These are phyloP conservation scores for Polylopha cassiicola DNA, from an alignment of 2,888 invertebrate genomes.

Conservation along the genomic window DNA sequence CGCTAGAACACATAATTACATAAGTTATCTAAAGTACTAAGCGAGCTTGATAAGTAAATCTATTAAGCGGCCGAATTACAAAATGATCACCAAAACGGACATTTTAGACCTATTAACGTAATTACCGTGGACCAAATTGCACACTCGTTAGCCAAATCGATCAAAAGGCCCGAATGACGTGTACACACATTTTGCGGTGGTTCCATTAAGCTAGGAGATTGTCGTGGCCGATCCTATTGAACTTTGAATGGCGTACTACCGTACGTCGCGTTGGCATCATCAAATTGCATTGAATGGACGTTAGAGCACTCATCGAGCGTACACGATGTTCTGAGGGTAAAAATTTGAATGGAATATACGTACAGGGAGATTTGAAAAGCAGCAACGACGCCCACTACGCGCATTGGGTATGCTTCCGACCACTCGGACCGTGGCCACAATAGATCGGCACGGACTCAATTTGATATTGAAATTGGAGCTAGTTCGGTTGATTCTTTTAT, in stretches of 20 bases:
- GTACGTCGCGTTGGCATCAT: constrained; percentile 61
- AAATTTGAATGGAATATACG: constrained; percentile 73
- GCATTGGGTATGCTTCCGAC: constrained; percentile 60
- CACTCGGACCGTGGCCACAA: constrained; percentile 62
- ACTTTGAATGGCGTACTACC: constrained; percentile 51
- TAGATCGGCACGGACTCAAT: constrained; percentile 55
- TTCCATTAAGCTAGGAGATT: constrained; percentile 67
- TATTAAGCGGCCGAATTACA: too few species aligned
- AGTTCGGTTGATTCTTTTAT: constrained; percentile 39
- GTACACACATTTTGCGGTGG: constrained; percentile 47
- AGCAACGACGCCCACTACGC: constrained; percentile 44
- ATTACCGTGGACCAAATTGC: constrained; percentile 7
- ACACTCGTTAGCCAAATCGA: constrained; percentile 23
- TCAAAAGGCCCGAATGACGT: constrained; percentile 29
- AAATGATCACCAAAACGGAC: constrained; percentile 4
- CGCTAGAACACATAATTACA: too few species aligned
- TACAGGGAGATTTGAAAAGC: constrained; percentile 46
- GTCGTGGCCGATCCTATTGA: constrained; percentile 66
- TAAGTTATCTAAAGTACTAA: too few species aligned
- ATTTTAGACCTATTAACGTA: constrained; percentile 1
- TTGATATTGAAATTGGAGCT: constrained; percentile 69
- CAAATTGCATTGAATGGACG: constrained; percentile 73
- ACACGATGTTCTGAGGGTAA: constrained; percentile 60
- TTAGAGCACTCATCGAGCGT: constrained; percentile 68
- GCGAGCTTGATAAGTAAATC: too few species aligned